These are phyloP conservation scores for Papilio protenor DNA, from an alignment of 2,888 invertebrate genomes.

Conservation along the genomic window DNA sequence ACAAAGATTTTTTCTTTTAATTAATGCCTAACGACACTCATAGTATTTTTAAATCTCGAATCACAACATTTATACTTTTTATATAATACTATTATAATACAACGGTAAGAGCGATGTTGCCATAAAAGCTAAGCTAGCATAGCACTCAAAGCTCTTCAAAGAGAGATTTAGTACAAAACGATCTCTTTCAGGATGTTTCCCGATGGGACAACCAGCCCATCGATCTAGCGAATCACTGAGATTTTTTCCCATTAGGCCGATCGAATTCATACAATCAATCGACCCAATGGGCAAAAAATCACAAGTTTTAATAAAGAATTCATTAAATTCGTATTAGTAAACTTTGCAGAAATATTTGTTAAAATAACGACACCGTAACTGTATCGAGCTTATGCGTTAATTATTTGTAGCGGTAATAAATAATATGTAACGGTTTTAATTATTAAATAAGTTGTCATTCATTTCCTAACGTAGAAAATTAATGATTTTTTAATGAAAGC, in stretches of 20 bases:
- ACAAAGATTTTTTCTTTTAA: background rate
- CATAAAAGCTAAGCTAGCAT: background rate
- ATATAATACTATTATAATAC: no score
- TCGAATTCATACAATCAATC: background rate
- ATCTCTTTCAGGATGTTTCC: no score
- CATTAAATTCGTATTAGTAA: background rate
- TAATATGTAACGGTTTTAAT: background rate
- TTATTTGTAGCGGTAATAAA: background rate
- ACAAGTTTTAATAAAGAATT: background rate
- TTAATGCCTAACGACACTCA: background rate
- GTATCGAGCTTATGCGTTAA: background rate
- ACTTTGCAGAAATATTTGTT: background rate
- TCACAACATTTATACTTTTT: no score
- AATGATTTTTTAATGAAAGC: background rate
- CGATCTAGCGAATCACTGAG: no score
- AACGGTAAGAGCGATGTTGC: background rate
- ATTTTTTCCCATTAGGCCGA: background rate
- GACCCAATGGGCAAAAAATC: background rate
- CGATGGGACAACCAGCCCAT: no score
- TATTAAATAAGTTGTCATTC: background rate
- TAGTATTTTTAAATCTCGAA: background rate
- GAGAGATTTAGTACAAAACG: no score
- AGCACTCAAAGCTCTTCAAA: background rate
- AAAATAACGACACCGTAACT: conserved; percentile 8
- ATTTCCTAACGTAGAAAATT: background rate